Evolutionary conservation across 2,113 vertebrate genomes (phyloP).

Genomic region (Gorsachius goisagi): DNA sequence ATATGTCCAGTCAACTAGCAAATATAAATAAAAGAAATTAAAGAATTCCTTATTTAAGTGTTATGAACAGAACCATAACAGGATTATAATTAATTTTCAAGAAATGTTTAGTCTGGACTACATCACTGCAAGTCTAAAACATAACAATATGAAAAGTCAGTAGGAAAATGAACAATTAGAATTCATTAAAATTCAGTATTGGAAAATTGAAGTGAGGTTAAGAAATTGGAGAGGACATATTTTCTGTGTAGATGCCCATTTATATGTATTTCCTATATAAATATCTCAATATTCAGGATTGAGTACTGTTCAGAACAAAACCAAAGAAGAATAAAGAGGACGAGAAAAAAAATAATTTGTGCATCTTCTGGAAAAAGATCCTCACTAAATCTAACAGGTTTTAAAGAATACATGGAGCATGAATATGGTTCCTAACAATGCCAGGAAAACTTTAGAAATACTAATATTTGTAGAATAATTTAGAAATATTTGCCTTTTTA

Average conservation of each 20-base stretch:
- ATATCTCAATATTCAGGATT: neutral
- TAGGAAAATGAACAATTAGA: neutral
- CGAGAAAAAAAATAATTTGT: neutral
- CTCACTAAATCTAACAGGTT: neutral
- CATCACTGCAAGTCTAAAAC: neutral
- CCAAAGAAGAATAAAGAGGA: neutral
- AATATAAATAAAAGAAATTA: neutral
- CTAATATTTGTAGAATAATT: neutral
- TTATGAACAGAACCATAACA: neutral
- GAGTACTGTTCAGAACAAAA: neutral
- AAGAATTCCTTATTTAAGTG: neutral
- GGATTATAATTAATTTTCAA: neutral
- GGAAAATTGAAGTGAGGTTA: neutral
- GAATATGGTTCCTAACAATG: neutral
- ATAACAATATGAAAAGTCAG: neutral
- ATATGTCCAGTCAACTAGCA: neutral
- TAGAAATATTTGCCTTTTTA: neutral
- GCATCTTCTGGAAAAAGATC: neutral
- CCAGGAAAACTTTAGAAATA: neutral
- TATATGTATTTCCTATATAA: neutral
- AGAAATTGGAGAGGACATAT: neutral
- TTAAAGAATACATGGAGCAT: neutral
- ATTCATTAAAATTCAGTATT: neutral
- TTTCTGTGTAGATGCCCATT: neutral
- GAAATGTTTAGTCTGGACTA: neutral